phyloP scores from a whole-genome alignment of 1,140 invertebrate genomes.

The Papilio helenus region DNA sequence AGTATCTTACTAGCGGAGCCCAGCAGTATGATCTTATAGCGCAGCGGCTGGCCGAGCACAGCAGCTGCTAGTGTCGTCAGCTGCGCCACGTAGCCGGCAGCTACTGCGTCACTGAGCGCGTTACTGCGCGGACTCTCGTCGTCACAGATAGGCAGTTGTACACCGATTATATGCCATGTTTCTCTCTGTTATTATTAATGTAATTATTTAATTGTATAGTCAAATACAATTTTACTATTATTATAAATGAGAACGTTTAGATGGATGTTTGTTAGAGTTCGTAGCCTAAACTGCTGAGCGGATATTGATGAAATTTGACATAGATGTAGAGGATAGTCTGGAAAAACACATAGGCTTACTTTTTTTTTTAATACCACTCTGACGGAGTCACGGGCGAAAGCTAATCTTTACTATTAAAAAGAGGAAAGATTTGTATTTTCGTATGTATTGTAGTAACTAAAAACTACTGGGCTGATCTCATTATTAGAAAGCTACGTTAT shows the following conservation, averaged over 20 bases:
- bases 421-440: too few species aligned
- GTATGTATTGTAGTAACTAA: too few species aligned
- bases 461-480: too few species aligned
- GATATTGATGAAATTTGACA: too few species aligned
- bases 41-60: slow-evolving; percentile 67
- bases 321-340: too few species aligned
- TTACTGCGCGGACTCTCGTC: slow-evolving; percentile 62
- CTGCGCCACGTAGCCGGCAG: slow-evolving; percentile 71
- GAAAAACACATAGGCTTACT: background rate
- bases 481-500: too few species aligned
- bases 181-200: slow-evolving; percentile 57
- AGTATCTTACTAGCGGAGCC: slow-evolving; percentile 75
- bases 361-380: background rate
- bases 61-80: slow-evolving; percentile 62
- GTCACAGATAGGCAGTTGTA: slow-evolving; percentile 70
- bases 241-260: too few species aligned
- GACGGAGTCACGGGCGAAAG: too few species aligned
- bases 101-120: slow-evolving; percentile 64
- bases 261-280: too few species aligned
- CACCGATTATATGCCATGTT: slow-evolving; percentile 66
- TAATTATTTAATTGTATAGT: too few species aligned
- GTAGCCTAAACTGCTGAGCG: too few species aligned
- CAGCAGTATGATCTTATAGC: slow-evolving; percentile 69
- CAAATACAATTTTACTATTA: too few species aligned
- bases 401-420: background rate